Conservation (phyloP, 1,140 invertebrate genomes). For the Hormaphis cornu region DNA sequence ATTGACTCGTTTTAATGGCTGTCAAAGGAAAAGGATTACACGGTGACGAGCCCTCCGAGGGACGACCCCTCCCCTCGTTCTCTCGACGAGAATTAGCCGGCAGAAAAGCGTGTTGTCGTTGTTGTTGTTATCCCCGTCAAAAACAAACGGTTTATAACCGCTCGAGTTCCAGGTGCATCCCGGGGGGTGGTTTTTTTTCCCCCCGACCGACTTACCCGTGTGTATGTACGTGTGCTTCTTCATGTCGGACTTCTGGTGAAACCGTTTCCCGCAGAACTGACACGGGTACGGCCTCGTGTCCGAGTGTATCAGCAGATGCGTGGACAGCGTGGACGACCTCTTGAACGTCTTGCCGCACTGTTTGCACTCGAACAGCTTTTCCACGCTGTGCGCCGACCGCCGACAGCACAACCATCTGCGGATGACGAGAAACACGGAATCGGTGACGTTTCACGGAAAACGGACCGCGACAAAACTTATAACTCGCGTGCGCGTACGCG, state of each 20-base stretch:
- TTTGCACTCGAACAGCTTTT: constrained; percentile 91
- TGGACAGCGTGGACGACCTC: constrained; percentile 91
- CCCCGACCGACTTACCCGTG: constrained; percentile 94
- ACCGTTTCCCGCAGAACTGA: constrained; percentile 93
- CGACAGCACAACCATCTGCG: constrained; percentile 40
- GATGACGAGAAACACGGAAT: too few relatives aligned
- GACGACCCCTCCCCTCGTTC: not conserved
- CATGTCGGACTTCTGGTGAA: constrained; percentile 99
- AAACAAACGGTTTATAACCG: not conserved
- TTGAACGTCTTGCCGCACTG: constrained; percentile 98
- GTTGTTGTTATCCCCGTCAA: constrained; percentile 19
- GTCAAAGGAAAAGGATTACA: constrained; percentile 32
- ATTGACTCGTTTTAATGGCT: constrained; percentile 31
- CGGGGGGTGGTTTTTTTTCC: not conserved
- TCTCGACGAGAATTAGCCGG: constrained; percentile 23
- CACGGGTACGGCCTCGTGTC: constrained; percentile 94
- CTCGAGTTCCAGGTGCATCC: not conserved
- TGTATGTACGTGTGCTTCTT: constrained; percentile 99
- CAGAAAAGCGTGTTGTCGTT: too few relatives aligned
- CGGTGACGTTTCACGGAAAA: too few relatives aligned
- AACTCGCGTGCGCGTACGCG: too few relatives aligned
- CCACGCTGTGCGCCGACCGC: constrained; percentile 84
- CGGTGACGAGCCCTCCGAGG: constrained; percentile 13
- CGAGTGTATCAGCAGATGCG: constrained; percentile 95
- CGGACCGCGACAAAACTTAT: too few relatives aligned